These are phyloP conservation scores for Megaceryle alcyon DNA, from an alignment of 2,797 vertebrate genomes.

Conservation along the genomic window DNA sequence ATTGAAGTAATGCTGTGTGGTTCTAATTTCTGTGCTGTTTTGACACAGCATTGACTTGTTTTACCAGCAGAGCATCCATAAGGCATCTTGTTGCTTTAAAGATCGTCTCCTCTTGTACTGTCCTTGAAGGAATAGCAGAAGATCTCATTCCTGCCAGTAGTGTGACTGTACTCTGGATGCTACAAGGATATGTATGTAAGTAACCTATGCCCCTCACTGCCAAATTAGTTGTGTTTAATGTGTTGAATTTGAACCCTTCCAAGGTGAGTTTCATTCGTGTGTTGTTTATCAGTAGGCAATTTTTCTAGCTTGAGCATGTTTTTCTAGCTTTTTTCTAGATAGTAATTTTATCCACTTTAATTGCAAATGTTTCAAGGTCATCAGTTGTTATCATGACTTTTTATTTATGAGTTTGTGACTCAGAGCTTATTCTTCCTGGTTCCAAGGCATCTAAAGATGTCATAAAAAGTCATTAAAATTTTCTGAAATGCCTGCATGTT, in stretches of 20 bases:
- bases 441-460: not conserved
- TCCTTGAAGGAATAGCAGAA: not conserved
- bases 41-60: not conserved
- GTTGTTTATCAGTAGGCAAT: not conserved
- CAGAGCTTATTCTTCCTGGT: not conserved
- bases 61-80: not conserved
- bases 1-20: not conserved
- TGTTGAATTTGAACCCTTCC: not conserved
- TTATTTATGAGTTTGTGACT: not conserved
- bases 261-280: not conserved
- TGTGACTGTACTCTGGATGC: not conserved
- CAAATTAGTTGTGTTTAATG: not conserved
- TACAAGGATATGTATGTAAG: not conserved
- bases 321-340: not conserved
- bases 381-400: not conserved
- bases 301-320: not conserved
- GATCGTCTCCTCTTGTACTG: not conserved
- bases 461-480: not conserved
- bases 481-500: not conserved
- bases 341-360: not conserved
- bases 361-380: not conserved
- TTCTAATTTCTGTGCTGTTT: not conserved
- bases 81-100: not conserved
- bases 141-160: not conserved
- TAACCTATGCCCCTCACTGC: not conserved